Evolutionary conservation across 2,113 vertebrate genomes (phyloP).

Genomic region (Cyprinodon variegatus): DNA sequence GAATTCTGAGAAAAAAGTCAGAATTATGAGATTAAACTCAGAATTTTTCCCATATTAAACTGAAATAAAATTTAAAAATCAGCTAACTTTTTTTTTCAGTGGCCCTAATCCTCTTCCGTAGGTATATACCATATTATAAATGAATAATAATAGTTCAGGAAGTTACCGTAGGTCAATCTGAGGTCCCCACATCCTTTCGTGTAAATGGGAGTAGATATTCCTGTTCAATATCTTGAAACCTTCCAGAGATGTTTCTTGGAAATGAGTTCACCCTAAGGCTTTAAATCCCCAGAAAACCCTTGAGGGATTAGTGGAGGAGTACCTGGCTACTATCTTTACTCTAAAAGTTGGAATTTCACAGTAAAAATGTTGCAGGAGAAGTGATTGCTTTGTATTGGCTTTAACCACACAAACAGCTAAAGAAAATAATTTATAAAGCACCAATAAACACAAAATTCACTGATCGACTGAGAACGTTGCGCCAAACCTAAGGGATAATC

Average conservation of each 20-base stretch:
- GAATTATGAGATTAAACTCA: no score
- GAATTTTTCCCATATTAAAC: no score
- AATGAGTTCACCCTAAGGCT: neutral
- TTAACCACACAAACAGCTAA: neutral
- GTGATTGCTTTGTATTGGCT: neutral
- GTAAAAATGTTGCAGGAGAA: neutral
- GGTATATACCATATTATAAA: neutral
- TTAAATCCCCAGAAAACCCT: neutral
- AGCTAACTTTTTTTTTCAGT: neutral
- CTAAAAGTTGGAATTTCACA: neutral
- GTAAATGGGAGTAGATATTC: neutral
- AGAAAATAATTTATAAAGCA: neutral
- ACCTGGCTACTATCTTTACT: neutral
- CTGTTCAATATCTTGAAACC: neutral
- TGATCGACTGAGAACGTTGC: neutral
- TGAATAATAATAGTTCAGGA: neutral
- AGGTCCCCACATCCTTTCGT: neutral
- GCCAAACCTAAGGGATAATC: no score
- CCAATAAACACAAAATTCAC: neutral
- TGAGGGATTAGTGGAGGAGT: neutral
- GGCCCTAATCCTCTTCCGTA: no score
- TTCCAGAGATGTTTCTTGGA: neutral
- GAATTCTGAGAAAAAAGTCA: no score
- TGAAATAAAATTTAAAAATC: no score
- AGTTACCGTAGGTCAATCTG: neutral